Base-by-base conservation (phyloP, 2,113 vertebrate species). In the Synchiropus splendidus region DNA sequence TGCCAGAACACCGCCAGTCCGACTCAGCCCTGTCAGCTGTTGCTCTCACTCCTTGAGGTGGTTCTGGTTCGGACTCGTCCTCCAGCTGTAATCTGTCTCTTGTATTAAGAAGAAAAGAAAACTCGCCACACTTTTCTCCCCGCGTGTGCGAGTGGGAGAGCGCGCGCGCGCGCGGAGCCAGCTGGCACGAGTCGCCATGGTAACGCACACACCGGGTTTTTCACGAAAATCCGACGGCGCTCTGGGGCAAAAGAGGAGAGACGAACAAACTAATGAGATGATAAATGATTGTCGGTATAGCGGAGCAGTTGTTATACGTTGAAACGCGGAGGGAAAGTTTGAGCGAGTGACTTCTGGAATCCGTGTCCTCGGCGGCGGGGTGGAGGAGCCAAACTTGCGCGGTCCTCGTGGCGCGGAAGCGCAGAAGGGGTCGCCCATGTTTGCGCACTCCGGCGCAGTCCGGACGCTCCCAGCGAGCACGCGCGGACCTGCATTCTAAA, bases 401-500 rank as follows among this genome's bases (percentile, higher is more conserved):
- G 4, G 21, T 37, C 36, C 10, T 16, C 9, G 12, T 15, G 36
- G 11, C 13, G 2, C 2, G 36, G 36, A 16, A 16, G 6, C 5
- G 1, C 6, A 6, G 12, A 5, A 6, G 13, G 36, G 14, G 13
- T 13, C 12, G 34, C 6, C 21, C 3, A 6, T 82, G 83, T 85
- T 48, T 61, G 40, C 12, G 59, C 48, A 37, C 57, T 66, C 59
- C 52, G 48, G 53, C 50, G 60, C 50, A 38, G 70, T 44, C 59
- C 64, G 58, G 70, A 27, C 80, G 59, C 87, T 81, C 72, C 62
- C 84, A 72, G 83, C 73, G 78, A 57, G 60, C 61, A 72, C 61
- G 80, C 80, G 86, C 86, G 83, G 88, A 88, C 88, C 88, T 87
- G 90, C 89, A 88, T 93, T 84, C 88, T 86, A 89, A 92, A 75